Evolutionary conservation across 2,113 vertebrate species (phyloP), one percentile per base, ranked within the genome.

Genomic region (Gymnobelideus leadbeateri): DNA sequence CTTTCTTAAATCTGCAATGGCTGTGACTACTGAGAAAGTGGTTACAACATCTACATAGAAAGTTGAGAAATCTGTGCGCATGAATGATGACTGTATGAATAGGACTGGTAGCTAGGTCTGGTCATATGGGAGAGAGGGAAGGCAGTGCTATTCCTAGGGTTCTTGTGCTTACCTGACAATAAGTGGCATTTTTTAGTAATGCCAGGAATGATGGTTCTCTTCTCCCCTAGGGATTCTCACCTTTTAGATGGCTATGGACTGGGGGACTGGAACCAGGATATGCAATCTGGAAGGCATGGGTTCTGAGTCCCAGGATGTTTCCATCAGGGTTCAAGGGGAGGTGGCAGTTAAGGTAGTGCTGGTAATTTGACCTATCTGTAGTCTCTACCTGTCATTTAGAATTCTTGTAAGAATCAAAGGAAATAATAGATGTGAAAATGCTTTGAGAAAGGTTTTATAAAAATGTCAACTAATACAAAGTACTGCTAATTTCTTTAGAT

Each of bases 401-500:
- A 14, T 43, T 89, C 10, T 51, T 49, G 37, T 2, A 26, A 51
- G 10, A 0, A 3, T 2, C 2, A 14, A 46, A 2, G 7, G 8
- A 43, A 90, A 28, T 52, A 84, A 92, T 31, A 95, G 21, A 92
- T 43, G 12, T n/a, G 24, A 96, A 89, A 92, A 89, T 84, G 1
- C 16, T 43, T 84, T 43, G 68, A 43, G 2, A 43, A 26, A n/a
- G 24, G 46, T 92, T 52, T 47, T 21, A 91, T 96, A 25, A 90
- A 95, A 96, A 49, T 37, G 53, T 84, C n/a, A 94, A 0, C 37
- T 52, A n/a, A 92, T 96, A 96, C 95, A 31, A 94, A 93, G 91
- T 53, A 23, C 23, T 77, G 61, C 55, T 95, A 95, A 94, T 96
- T 92, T 93, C 31, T 96, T 92, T 92, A 92, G 52, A 23, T 95